Conservation (phyloP, 2,888 invertebrate genomes). For the Melanostoma scalare region DNA sequence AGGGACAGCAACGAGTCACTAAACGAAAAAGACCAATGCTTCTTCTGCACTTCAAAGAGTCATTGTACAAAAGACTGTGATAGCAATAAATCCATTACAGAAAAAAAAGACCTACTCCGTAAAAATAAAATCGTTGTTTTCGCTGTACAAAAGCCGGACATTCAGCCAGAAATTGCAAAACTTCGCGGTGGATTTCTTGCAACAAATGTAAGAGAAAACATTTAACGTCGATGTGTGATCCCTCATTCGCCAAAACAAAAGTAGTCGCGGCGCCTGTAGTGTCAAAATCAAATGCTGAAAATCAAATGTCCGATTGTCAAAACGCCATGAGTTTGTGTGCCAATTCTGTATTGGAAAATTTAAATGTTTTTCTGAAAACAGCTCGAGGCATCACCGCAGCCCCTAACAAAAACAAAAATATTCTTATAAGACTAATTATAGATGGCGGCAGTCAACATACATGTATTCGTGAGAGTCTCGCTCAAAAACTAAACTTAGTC, state of each 20-base stretch:
- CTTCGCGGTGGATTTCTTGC: background rate
- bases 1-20: constrained; percentile 1
- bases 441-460: constrained; percentile 39
- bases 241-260: background rate
- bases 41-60: background rate
- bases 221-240: constrained; percentile 10
- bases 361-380: constrained; percentile 34
- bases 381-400: constrained; percentile 18
- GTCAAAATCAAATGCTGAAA: background rate
- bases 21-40: constrained; percentile 2
- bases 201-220: constrained; percentile 25
- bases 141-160: background rate
- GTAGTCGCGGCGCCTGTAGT: background rate
- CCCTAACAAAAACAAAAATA: background rate
- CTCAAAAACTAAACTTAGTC: constrained; percentile 14
- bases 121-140: constrained; percentile 10
- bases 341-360: constrained; percentile 1
- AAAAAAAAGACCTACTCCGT: background rate
- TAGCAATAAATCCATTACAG: background rate
- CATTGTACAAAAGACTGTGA: constrained; percentile 6
- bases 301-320: background rate
- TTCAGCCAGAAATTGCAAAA: no score
- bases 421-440: constrained; percentile 21
- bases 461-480: constrained; percentile 22
- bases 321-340: constrained; percentile 8